Evolutionary conservation across 2,113 vertebrate genomes (phyloP).

Genomic region (Caranx ignobilis): DNA sequence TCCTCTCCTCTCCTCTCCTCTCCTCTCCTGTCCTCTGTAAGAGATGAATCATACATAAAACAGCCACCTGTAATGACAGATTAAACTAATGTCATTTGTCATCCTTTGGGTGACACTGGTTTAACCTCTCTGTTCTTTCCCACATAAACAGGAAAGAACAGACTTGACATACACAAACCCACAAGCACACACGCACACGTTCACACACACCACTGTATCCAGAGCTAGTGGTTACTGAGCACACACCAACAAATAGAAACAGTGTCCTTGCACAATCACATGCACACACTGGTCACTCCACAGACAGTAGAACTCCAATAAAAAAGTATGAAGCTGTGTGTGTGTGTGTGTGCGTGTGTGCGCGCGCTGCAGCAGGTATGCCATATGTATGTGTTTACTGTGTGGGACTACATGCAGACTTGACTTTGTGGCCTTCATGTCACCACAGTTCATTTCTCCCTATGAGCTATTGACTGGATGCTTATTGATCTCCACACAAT

Average conservation of each 20-base stretch:
- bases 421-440: constrained; percentile 88
- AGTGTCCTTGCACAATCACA: constrained; percentile 8
- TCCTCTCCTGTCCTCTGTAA: constrained; percentile 56
- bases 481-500: constrained; percentile 95
- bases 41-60: constrained; percentile 90
- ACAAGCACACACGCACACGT: constrained; percentile 57
- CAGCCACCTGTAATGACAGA: constrained; percentile 90
- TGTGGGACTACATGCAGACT: constrained; percentile 71
- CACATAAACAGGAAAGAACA: too few species aligned
- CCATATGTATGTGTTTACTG: not conserved
- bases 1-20: not conserved
- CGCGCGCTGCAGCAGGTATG: not conserved
- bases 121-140: constrained; percentile 71
- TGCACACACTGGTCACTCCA: constrained; percentile 15
- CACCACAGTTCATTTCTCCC: constrained; percentile 88
- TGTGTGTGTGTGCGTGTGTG: constrained; percentile 19
- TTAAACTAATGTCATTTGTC: constrained; percentile 94
- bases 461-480: constrained; percentile 90
- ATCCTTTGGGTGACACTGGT: constrained; percentile 83
- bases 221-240: too few species aligned
- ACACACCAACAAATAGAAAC: constrained; percentile 6
- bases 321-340: constrained; percentile 28
- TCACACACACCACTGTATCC: constrained; percentile 22
- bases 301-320: constrained; percentile 51
- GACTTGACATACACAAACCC: constrained; percentile 66